Evolutionary conservation across 2,797 vertebrate genomes (phyloP), one percentile per base, ranked within the genome.

Genomic region (Furcifer pardalis): DNA sequence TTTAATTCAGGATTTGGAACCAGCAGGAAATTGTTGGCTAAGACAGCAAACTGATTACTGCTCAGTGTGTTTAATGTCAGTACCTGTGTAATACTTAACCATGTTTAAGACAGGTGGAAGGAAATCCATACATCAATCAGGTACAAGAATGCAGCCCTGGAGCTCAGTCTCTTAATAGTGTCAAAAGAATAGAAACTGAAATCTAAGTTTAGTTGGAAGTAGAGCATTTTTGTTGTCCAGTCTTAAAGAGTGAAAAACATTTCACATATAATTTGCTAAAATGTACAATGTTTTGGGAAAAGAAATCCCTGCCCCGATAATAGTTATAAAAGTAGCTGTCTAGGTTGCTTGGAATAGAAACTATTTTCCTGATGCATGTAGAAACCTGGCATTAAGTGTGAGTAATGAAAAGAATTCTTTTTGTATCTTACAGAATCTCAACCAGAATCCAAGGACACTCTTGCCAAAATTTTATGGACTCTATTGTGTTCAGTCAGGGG

Each of bases 391-490:
- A 44, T 5, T 65, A 69, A 19, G 52, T 76, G 1, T 78, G 56
- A 74, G 81, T 69, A 23, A 79, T 66, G 21, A 30, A n/a, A n/a
- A n/a, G 74, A 35, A 44, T 88, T 63, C 77, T 73, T 63, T 5
- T 66, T 46, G 71, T 69, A 91, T 92, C 85, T 84, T 89, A 21
- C 81, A 99, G 98, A 99, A 99, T 92, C 96, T 99, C 89, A 99
- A 99, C 89, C 98, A 99, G 95, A 99, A 99, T 92, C 98, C 97
- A 2, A 96, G 98, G 93, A 99, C 98, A 0, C 94, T 99, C 84
- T 93, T 99, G 88, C 98, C 98, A 4, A 99, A 99, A 94, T 99
- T 99, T 94, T 99, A 99, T n/a, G 98, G 98, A 44, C 97, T 99
- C 0, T 99, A 99, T 90, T 99, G 97, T 27, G 97, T 99, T 96